These are phyloP conservation scores for Fundulus diaphanus DNA, from an alignment of 2,797 vertebrate genomes.

Conservation along the genomic window DNA sequence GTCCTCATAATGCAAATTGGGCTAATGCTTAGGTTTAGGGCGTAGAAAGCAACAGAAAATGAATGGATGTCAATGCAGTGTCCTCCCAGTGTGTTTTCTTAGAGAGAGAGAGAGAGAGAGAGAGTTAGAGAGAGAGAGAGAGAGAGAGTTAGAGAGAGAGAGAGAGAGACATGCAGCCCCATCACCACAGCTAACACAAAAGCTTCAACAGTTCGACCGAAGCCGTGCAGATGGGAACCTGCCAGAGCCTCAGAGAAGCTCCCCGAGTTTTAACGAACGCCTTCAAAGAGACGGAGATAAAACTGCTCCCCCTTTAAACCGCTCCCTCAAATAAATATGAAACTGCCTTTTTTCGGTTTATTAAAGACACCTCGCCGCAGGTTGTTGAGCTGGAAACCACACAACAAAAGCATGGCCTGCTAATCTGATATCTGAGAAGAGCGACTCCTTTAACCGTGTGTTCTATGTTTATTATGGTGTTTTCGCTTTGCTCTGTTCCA, in stretches of 20 bases:
- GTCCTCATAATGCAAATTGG: too few relatives aligned
- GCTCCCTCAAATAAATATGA: slow-evolving; percentile 4
- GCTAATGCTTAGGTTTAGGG: too few relatives aligned
- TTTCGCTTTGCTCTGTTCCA: slow-evolving; percentile 1
- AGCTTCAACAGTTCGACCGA: slow-evolving; percentile 50
- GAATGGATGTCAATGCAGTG: too few relatives aligned
- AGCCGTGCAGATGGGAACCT: slow-evolving; percentile 40
- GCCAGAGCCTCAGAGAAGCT: slow-evolving; percentile 37
- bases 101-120: too few relatives aligned
- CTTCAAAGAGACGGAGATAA: slow-evolving; percentile 31
- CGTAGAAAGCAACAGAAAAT: too few relatives aligned
- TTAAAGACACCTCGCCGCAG: slow-evolving; percentile 1
- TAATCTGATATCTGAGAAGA: neutral
- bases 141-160: slow-evolving; percentile 3
- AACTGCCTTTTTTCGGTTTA: slow-evolving; percentile 16
- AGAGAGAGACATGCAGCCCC: slow-evolving; percentile 19
- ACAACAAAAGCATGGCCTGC: slow-evolving; percentile 2
- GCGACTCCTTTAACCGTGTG: neutral
- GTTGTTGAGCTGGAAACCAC: neutral
- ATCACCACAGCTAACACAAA: slow-evolving; percentile 44
- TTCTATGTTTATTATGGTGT: neutral
- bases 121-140: too few relatives aligned
- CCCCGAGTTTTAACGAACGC: slow-evolving; percentile 58
- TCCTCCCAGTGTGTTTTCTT: too few relatives aligned
- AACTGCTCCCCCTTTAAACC: slow-evolving; percentile 36